Conservation (phyloP, 2,888 invertebrate species). For the Allygus modestus region DNA sequence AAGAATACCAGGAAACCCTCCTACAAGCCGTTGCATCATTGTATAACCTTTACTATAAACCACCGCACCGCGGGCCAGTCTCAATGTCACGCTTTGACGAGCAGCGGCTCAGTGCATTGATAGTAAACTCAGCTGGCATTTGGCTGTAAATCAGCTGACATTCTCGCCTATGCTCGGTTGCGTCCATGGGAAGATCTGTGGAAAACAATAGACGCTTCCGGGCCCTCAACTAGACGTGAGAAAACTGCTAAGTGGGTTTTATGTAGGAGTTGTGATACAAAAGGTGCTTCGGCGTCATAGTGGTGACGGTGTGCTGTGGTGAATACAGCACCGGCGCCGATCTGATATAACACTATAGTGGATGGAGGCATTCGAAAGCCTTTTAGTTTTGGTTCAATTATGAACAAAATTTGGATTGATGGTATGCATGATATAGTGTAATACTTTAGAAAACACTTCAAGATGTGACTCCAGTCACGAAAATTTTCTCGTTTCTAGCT, state of each 20-base stretch:
- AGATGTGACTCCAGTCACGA: too few species aligned
- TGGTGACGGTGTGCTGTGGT: neutral
- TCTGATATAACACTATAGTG: too few species aligned
- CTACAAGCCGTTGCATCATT: neutral
- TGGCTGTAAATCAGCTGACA: slow-evolving; percentile 26
- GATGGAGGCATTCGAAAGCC: too few species aligned
- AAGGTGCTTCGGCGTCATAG: neutral
- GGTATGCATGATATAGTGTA: too few species aligned
- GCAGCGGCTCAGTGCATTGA: neutral
- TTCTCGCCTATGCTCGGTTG: slow-evolving; percentile 28
- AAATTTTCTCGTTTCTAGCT: too few species aligned
- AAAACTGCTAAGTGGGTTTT: neutral
- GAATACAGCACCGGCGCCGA: too few species aligned
- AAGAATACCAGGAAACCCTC: too few species aligned
- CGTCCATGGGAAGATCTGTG: slow-evolving; percentile 27
- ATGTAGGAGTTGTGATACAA: neutral
- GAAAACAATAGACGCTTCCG: slow-evolving; percentile 25
- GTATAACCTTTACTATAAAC: neutral
- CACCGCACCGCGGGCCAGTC: neutral
- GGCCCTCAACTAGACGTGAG: slow-evolving; percentile 18
- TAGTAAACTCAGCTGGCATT: slow-evolving; percentile 36
- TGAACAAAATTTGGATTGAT: too few species aligned
- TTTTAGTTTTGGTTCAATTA: too few species aligned
- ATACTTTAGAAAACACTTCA: too few species aligned
- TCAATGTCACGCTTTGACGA: slow-evolving; percentile 15